These are phyloP conservation scores for Microplitis manilae DNA, from an alignment of 2,888 invertebrate species.

Conservation along the genomic window DNA sequence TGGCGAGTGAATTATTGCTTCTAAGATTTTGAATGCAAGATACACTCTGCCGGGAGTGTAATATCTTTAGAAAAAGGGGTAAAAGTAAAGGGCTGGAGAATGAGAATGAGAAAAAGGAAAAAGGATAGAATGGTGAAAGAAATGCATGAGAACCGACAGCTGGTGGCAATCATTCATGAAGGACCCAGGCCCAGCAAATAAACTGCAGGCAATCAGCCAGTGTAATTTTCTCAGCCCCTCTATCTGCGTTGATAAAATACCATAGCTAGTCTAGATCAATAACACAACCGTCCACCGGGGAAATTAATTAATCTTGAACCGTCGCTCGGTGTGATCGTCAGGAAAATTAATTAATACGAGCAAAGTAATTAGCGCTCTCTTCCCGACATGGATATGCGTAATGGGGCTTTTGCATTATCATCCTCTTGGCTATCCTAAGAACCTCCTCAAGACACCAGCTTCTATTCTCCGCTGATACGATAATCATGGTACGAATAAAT, in stretches of 20 bases:
- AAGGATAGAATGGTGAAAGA: slow-evolving; percentile 15
- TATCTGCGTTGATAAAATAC: slow-evolving; percentile 48
- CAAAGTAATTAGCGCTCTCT: slow-evolving; percentile 53
- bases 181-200: slow-evolving; percentile 39
- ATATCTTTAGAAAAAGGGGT: neutral
- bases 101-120: neutral
- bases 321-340: slow-evolving; percentile 51
- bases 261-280: slow-evolving; percentile 50
- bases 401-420: slow-evolving; percentile 42
- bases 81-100: neutral
- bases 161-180: slow-evolving; percentile 47
- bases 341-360: slow-evolving; percentile 58
- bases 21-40: neutral
- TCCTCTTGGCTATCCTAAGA: neutral
- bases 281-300: slow-evolving; percentile 46
- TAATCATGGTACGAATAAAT: slow-evolving; percentile 35
- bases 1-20: neutral
- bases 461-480: slow-evolving; percentile 30
- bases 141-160: slow-evolving; percentile 34
- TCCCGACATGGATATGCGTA: slow-evolving; percentile 27
- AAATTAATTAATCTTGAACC: slow-evolving; percentile 57
- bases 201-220: slow-evolving; percentile 47
- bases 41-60: neutral
- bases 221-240: slow-evolving; percentile 48
- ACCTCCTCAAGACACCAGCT: neutral